Conservation (phyloP, 2,797 vertebrate species). For the Melanotaenia boesemani region DNA sequence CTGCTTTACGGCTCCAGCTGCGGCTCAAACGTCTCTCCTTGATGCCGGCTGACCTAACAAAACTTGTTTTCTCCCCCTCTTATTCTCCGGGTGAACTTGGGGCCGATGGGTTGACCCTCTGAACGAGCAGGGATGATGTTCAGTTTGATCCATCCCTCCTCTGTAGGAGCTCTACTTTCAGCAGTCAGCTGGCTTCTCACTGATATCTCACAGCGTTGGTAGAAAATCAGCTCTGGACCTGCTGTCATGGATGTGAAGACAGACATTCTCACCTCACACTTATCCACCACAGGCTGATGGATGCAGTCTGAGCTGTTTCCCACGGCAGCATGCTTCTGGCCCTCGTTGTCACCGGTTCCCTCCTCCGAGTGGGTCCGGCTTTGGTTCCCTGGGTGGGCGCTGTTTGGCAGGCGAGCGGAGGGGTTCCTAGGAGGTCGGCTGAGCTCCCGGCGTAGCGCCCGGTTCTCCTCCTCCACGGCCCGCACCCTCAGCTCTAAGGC, state of each 20-base stretch:
- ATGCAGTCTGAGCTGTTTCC: conserved; percentile 94
- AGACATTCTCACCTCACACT: conserved; percentile 91
- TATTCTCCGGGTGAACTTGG: conserved; percentile 12
- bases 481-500: conserved; percentile 91
- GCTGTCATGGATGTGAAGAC: too few species aligned
- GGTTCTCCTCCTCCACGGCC: conserved; percentile 96
- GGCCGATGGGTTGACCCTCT: conserved; percentile 19
- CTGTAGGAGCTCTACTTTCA: conserved; percentile 6
- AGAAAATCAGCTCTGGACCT: too few species aligned
- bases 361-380: conserved; percentile 92
- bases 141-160: background rate
- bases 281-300: conserved; percentile 94
- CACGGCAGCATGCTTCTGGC: conserved; percentile 84
- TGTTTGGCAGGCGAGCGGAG: conserved; percentile 43
- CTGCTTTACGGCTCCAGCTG: too few species aligned
- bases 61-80: too few species aligned
- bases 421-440: conserved; percentile 84
- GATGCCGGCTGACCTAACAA: too few species aligned
- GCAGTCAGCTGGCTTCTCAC: conserved; percentile 10
- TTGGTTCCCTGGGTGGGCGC: conserved; percentile 83
- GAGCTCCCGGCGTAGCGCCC: conserved; percentile 89
- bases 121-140: conserved; percentile 26
- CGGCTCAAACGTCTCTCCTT: too few species aligned
- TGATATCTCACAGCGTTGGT: too few species aligned
- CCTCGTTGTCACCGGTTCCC: conserved; percentile 92